Conservation (phyloP, 2,113 vertebrate genomes). For the Heterochromis multidens region DNA sequence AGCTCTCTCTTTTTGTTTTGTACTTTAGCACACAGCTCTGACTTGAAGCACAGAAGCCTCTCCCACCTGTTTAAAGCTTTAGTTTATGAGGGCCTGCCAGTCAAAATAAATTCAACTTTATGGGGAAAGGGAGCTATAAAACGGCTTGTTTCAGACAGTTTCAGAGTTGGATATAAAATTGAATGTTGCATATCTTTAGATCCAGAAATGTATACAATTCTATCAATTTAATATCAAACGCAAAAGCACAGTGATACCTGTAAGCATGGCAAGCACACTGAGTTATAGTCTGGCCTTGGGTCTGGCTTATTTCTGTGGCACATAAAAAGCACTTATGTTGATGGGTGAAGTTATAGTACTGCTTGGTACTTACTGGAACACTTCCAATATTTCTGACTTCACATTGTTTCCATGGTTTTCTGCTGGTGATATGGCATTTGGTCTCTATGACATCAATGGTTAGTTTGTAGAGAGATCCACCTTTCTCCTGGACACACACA, state of each 20-base stretch:
- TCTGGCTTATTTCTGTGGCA: neutral
- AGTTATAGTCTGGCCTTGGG: neutral
- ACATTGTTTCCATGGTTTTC: conserved; percentile 64
- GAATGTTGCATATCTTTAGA: too few relatives aligned
- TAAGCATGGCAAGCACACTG: neutral
- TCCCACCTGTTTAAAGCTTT: too few relatives aligned
- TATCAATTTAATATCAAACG: too few relatives aligned
- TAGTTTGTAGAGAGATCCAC: conserved; percentile 29
- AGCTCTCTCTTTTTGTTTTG: too few relatives aligned
- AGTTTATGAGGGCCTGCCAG: too few relatives aligned
- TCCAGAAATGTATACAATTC: too few relatives aligned
- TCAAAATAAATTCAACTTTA: too few relatives aligned
- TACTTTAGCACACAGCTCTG: too few relatives aligned
- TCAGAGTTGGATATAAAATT: too few relatives aligned
- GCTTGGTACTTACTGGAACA: conserved; percentile 44
- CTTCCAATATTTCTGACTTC: neutral
- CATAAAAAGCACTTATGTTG: neutral
- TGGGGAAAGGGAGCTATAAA: too few relatives aligned
- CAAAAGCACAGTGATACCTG: neutral
- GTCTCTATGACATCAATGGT: conserved; percentile 62
- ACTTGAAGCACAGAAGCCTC: too few relatives aligned
- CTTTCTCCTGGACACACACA: conserved; percentile 19
- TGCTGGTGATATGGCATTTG: conserved; percentile 51
- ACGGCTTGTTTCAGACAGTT: too few relatives aligned
- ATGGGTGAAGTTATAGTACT: neutral